Percentiles rank a stretch among this genome's conserved stretches.
Conservation (phyloP, 2,113 vertebrate genomes). For the Triplophysa dalaica region DNA sequence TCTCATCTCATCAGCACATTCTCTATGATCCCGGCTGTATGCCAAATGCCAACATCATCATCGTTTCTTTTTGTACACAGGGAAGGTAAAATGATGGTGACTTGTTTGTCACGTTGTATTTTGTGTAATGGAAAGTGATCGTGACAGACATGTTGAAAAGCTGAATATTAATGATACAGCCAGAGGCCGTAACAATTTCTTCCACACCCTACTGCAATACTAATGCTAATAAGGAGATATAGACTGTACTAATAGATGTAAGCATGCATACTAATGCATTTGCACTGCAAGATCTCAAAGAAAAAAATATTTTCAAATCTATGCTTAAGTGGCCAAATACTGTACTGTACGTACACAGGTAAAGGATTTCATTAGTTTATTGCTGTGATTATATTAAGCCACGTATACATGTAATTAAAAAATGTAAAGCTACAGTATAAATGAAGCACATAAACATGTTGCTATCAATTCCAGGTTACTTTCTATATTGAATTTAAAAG, state of each 20-base stretch:
- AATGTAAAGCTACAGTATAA: no score
- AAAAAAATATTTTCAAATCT: no score
- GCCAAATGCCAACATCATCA: not conserved
- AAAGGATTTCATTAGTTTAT: no score
- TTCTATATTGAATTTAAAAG: no score
- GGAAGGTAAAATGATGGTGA: conserved; percentile 64
- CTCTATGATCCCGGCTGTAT: not conserved
- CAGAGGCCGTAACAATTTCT: not conserved
- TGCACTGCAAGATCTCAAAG: not conserved
- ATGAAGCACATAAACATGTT: no score
- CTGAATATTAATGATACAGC: conserved; percentile 69
- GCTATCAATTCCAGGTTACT: no score
- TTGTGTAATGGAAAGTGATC: conserved; percentile 49
- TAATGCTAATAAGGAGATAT: not conserved
- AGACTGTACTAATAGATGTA: not conserved
- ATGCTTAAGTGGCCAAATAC: no score
- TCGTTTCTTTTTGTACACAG: conserved; percentile 16
- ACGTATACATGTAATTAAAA: no score
- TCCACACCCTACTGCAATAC: not conserved
- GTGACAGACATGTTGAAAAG: conserved; percentile 66
- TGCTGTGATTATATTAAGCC: not conserved
- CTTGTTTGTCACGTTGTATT: conserved; percentile 50
- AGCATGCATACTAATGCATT: not conserved
- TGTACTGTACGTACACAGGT: no score
- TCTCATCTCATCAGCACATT: conserved; percentile 8